These are phyloP conservation scores for Cydia splendana DNA, from an alignment of 1,140 invertebrate genomes.

Conservation along the genomic window DNA sequence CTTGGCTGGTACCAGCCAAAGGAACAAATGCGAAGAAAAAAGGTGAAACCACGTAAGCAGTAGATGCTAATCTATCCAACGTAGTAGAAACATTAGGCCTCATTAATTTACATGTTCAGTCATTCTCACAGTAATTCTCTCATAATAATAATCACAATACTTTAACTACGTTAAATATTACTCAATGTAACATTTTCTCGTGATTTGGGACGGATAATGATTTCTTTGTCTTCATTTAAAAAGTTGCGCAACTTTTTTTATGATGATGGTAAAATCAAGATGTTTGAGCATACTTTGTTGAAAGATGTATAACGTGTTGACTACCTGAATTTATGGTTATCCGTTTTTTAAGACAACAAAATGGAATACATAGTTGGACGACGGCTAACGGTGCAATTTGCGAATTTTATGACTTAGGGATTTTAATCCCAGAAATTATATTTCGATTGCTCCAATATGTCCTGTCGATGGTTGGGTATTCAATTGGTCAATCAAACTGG, in stretches of 20 bases:
- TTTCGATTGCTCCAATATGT: too few species aligned
- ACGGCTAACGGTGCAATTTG: too few species aligned
- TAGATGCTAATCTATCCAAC: constrained; percentile 17
- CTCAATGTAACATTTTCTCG: background rate
- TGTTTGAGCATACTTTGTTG: background rate
- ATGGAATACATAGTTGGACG: too few species aligned
- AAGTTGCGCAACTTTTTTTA: constrained; percentile 4
- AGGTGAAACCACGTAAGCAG: background rate
- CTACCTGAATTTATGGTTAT: constrained; percentile 2
- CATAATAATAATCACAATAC: background rate
- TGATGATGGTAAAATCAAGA: background rate
- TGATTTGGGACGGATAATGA: background rate
- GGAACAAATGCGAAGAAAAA: background rate
- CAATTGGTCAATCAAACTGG: too few species aligned
- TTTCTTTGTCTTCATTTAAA: background rate
- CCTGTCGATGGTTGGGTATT: too few species aligned
- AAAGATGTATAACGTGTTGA: background rate
- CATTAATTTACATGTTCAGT: constrained; percentile 16
- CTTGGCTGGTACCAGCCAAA: too few species aligned
- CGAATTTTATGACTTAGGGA: too few species aligned
- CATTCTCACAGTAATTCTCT: constrained; percentile 27
- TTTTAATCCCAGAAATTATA: too few species aligned
- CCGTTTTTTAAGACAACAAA: background rate
- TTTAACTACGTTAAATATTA: background rate
- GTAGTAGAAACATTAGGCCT: constrained; percentile 30